Evolutionary conservation across 2,888 invertebrate species (phyloP), one percentile per base, ranked within the genome.

Genomic region (Eupithecia dodoneata): DNA sequence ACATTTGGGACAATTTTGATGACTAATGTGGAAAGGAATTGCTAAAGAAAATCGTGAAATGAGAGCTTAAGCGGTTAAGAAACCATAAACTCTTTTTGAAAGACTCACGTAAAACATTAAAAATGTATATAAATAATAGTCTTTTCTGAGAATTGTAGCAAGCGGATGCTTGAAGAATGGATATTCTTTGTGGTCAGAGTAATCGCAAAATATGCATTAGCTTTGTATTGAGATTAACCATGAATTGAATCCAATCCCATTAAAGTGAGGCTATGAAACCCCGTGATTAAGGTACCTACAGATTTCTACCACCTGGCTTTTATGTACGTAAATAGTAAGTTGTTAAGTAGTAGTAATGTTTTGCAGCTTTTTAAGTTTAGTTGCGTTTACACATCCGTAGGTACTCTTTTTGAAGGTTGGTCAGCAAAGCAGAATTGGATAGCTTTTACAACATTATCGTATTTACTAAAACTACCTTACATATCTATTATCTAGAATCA

Each of bases 81-180:
- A 71, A 59, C 66, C 75, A 47, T 77, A 78, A 80, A 69, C 81
- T 76, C 74, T 79, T 80, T 80, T 76, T 71, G 74, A 74, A 76
- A 75, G 75, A 79, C 76, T 82, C 85, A 87, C 87, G 87, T 87
- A 85, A 83, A 86, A 87, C 44, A 86, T 87, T 85, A 84, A 82
- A 83, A 81, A 81, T 30, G 73, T 76, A 73, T 81, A 80, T 79
- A 79, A 81, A 82, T 80, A 71, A 72, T 71, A 81, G 83, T 83
- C 81, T 73, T 79, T 78, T 83, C 72, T 83, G 85, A 84, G 84
- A 79, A 45, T n/a, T 12, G 81, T 80, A 74, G 81, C 77, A 82
- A 81, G 82, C 84, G 30, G 30, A 30, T 30, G 30, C 30, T 30
- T 30, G 30, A 30, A 30, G 30, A 30, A 30, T 30, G 30, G 30